Conservation (phyloP, 2,113 vertebrate genomes). For the Nycticryphes semicollaris region DNA sequence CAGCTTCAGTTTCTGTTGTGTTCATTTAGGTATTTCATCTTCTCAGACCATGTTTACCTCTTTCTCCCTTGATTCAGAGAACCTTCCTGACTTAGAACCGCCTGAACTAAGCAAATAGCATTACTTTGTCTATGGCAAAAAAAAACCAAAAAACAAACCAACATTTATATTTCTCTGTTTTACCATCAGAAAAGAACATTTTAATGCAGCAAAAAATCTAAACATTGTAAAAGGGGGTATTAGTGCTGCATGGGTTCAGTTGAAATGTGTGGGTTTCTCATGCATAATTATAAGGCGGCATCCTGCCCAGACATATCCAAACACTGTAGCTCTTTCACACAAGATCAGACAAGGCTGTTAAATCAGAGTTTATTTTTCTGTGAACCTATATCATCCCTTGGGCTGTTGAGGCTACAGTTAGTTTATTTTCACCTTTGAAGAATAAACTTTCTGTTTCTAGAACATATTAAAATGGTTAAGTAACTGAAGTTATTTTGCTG, state of each 20-base stretch:
- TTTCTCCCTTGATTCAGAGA: not conserved
- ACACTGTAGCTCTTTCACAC: not conserved
- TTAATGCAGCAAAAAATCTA: not conserved
- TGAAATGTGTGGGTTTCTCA: not conserved
- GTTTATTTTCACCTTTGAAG: constrained; percentile 31
- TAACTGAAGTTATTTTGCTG: not conserved
- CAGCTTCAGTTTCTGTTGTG: not conserved
- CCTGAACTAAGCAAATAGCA: not conserved
- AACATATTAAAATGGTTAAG: not conserved
- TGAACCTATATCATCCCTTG: not conserved
- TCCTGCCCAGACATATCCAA: constrained; percentile 25
- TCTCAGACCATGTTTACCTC: not conserved
- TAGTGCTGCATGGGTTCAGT: not conserved
- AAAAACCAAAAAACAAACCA: not conserved
- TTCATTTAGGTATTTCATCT: not conserved
- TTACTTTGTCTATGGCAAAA: not conserved
- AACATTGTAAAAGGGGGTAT: not conserved
- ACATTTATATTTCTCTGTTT: not conserved
- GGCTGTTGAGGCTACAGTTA: not conserved
- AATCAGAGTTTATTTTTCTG: constrained; percentile 48
- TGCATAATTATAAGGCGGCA: not conserved
- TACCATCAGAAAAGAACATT: not conserved
- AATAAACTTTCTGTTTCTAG: not conserved
- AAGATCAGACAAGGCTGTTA: constrained; percentile 36
- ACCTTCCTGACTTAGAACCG: not conserved